Evolutionary conservation across 2,888 invertebrate species (phyloP), one percentile per base, ranked within the genome.

Genomic region (Epistrophe eligans): DNA sequence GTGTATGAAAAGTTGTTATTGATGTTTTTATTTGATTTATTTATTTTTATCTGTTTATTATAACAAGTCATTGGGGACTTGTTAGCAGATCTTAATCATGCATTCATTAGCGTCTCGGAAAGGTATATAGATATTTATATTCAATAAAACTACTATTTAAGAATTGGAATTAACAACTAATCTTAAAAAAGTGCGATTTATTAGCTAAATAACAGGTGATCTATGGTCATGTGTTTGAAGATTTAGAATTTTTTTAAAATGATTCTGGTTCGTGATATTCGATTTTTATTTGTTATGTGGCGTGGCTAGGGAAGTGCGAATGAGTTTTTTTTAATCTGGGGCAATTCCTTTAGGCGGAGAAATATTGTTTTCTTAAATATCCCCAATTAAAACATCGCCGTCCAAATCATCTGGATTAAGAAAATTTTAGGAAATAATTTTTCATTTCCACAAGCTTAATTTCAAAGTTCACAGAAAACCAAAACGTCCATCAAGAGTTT

Each of bases 11-110:
- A 19, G 43, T 19, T 52, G 32, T 62, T 40, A 8, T 32, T 15
- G 17, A 19, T 62, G 0, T 15, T 70, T 52, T 40, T 38, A 70
- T 70, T 55, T 55, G n/a, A 52, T 40, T 52, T 52, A 38, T 52
- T 40, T 52, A 38, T 52, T 67, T 24, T 70, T 70, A 70, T 52
- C 70, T 38, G 17, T n/a, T 8, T 45, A 8, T n/a, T n/a, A 9
- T 10, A 5, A 1, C 38, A 9, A 67, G 19, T 28, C 66, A 66
- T 66, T 11, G 35, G 13, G 13, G 19, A 35, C 32, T 66, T 35
- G 66, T 66, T n/a, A 24, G 9, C 57, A 50, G 32, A 48, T 66
- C 28, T 32, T 32, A 15, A 35, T 66, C 7, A 32, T 66, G 35
- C 32, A 66, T 66, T 64, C n/a, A 64, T 64, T 45, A 64, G 45